Percentiles rank a stretch among this genome's conserved stretches.
Conservation (phyloP, 2,888 invertebrate genomes). For the Cheilosia vernalis region DNA sequence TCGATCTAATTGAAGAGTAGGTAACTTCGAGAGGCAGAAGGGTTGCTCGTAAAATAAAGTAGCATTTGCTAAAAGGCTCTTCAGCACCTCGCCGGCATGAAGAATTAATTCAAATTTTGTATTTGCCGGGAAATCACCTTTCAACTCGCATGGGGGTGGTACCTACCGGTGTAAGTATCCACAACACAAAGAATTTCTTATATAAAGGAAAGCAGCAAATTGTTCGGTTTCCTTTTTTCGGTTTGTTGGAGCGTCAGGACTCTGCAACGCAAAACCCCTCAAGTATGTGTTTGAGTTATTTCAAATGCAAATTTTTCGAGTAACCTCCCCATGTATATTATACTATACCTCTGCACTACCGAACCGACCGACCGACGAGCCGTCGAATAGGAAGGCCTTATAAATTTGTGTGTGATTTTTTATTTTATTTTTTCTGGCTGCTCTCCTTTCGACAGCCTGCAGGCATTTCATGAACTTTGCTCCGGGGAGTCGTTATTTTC, state of each 20-base stretch:
- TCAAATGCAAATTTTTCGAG: conserved; percentile 66
- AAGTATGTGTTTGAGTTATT: conserved; percentile 61
- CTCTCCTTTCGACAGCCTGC: conserved; percentile 17
- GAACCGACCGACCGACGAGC: no score
- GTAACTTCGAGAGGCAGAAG: background rate
- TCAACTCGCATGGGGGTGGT: conserved; percentile 35
- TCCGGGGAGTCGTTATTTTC: conserved; percentile 68
- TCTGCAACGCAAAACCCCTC: background rate
- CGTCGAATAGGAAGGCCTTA: conserved; percentile 26
- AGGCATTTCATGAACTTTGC: conserved; percentile 65
- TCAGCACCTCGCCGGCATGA: conserved; percentile 56
- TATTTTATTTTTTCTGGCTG: conserved; percentile 5
- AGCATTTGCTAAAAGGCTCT: conserved; percentile 60
- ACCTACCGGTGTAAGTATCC: conserved; percentile 27
- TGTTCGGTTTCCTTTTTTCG: conserved; percentile 48
- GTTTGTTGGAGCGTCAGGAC: conserved; percentile 14
- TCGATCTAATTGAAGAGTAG: conserved; percentile 67
- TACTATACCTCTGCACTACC: no score
- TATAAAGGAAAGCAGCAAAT: conserved; percentile 43
- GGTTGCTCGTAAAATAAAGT: conserved; percentile 61
- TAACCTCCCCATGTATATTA: conserved; percentile 27
- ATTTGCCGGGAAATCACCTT: conserved; percentile 45
- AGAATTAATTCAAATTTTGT: conserved; percentile 69
- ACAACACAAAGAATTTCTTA: conserved; percentile 38
- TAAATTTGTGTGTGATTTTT: conserved; percentile 50